Evolutionary conservation across 2,113 vertebrate genomes (phyloP).

Genomic region (Serinus canaria): DNA sequence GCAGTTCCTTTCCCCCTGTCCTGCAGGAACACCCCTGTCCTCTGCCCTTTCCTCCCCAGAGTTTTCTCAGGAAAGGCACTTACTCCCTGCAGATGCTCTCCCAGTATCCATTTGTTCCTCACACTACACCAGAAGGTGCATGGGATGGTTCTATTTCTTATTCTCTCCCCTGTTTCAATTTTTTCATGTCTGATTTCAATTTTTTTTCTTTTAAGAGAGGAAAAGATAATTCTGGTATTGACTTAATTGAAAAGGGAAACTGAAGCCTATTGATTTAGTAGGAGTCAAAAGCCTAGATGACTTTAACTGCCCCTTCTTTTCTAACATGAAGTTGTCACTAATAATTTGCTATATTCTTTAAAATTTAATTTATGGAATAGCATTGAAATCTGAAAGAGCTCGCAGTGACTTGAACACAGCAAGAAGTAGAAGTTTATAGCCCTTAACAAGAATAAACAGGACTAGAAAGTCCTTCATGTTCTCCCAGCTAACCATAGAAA

Average conservation of each 20-base stretch:
- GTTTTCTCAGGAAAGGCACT: background rate
- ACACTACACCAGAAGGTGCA: background rate
- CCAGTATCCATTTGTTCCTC: background rate
- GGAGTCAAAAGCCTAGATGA: background rate
- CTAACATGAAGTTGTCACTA: background rate
- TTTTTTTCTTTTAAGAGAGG: background rate
- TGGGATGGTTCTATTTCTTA: background rate
- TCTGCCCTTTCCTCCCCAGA: background rate
- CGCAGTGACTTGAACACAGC: background rate
- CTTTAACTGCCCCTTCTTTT: background rate
- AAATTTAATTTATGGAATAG: slow-evolving; percentile 30
- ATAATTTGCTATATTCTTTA: background rate
- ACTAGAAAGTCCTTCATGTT: slow-evolving; percentile 32
- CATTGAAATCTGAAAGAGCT: background rate
- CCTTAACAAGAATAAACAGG: slow-evolving; percentile 30
- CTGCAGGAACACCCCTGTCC: background rate
- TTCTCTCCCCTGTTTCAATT: background rate
- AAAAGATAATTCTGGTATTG: background rate
- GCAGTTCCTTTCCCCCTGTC: background rate
- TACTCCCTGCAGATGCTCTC: background rate
- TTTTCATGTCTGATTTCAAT: background rate
- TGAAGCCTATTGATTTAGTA: background rate
- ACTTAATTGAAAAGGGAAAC: background rate
- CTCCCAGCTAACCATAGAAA: slow-evolving; percentile 37
- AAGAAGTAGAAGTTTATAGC: slow-evolving; percentile 26